Evolutionary conservation across 2,888 invertebrate species (phyloP), one percentile per base, ranked within the genome.

Genomic region (Rhagonycha fulva): DNA sequence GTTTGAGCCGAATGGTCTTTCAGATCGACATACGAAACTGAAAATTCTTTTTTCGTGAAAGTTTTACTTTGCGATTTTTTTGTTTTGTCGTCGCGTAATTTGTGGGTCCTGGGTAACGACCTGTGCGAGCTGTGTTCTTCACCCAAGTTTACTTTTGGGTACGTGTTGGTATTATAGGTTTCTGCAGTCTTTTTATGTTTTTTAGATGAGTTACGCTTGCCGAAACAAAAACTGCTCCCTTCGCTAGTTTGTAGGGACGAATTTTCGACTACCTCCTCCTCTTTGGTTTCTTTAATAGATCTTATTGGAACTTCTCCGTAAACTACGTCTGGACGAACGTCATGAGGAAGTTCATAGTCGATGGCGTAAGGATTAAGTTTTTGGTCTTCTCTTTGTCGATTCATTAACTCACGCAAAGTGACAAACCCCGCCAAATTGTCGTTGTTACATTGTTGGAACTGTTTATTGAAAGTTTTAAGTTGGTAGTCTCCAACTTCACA

Each of bases 331-430:
- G 91, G 90, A 80, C 89, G 89, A 78, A 90, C 87, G 70, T 85
- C 80, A 77, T 85, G 86, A 4, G 71, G 62, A 14, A 82, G 79
- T 70, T 85, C 84, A 69, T 84, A 84, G 28, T 84, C 83, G 71
- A 84, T 72, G 62, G 71, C 71, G 30, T 79, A 79, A 1, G 86
- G 86, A 81, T 87, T 87, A 72, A 90, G 89, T 81, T 90, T 90
- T 23, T 91, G 89, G 83, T 94, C 94, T 84, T 94, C 94, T 79
- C 91, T 93, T 86, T 94, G 94, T 81, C 93, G 92, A 81, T 92
- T 91, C 95, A 95, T 95, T 83, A 95, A 90, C 88, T 95, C 93
- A 85, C 95, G 94, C 30, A 95, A 88, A 0, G 95, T 95, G 70
- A 94, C 91, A 84, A 93, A 92, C 0, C 93, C 93, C 67, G 91